These are phyloP conservation scores for Gymnorhina tibicen DNA, from an alignment of 2,113 vertebrate genomes.

Conservation along the genomic window DNA sequence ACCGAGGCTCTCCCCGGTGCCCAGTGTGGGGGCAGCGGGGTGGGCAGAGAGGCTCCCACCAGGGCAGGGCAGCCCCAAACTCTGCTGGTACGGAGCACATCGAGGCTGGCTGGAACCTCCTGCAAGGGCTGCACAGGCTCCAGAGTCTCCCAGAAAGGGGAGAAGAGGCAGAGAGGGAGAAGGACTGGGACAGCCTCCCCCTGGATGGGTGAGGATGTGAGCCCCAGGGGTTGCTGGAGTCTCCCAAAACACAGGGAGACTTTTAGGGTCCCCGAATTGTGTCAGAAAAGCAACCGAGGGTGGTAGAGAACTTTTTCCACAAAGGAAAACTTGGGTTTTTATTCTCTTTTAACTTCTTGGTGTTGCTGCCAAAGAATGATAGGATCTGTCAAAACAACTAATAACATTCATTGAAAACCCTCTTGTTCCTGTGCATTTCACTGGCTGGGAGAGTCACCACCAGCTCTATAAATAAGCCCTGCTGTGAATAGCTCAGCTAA, in stretches of 20 bases:
- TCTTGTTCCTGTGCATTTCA: neutral
- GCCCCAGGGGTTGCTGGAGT: neutral
- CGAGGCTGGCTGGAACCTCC: neutral
- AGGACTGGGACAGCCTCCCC: neutral
- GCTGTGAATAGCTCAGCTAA: neutral
- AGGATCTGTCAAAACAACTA: neutral
- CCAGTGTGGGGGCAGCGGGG: fast-evolving
- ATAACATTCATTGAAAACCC: neutral
- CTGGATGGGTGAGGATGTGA: neutral
- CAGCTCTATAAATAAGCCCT: neutral
- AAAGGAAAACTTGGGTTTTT: neutral
- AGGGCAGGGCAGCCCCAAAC: neutral
- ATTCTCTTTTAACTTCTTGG: neutral
- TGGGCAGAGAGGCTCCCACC: neutral
- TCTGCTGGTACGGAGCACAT: neutral
- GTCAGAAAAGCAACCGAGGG: neutral
- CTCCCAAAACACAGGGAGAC: neutral
- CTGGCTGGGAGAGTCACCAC: neutral
- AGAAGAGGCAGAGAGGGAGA: neutral
- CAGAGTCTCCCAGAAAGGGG: neutral
- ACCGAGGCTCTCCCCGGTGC: fast-evolving
- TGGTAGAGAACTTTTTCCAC: neutral
- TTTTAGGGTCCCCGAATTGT: neutral
- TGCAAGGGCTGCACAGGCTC: neutral
- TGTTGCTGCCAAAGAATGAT: neutral